phyloP scores from a whole-genome alignment of 2,888 invertebrate genomes.

The Aphidoletes aphidimyza region DNA sequence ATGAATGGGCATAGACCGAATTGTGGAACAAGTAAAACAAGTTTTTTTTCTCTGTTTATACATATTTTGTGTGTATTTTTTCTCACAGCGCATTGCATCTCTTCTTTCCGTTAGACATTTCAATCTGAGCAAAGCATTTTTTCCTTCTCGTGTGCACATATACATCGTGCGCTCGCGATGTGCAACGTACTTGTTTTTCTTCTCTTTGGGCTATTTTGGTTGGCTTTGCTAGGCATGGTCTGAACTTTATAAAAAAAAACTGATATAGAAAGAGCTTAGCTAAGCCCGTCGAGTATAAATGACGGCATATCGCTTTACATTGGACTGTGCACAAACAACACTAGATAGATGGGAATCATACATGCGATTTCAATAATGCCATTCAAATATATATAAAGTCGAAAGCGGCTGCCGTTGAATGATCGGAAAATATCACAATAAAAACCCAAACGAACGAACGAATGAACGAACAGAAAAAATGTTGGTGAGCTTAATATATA shows the following conservation, averaged over 20 bases:
- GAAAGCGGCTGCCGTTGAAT: background rate
- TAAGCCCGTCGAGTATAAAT: background rate
- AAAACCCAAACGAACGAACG: background rate
- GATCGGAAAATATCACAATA: background rate
- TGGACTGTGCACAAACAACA: background rate
- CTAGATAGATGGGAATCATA: constrained; percentile 7
- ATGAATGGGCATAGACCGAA: constrained; percentile 51
- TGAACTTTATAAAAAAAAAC: background rate
- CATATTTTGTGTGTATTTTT: background rate
- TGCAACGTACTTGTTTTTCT: background rate
- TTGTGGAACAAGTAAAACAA: constrained; percentile 54
- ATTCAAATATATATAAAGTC: constrained; percentile 16
- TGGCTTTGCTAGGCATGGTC: background rate
- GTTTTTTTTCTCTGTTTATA: background rate
- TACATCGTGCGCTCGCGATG: background rate
- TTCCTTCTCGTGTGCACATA: background rate
- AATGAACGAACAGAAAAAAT: background rate
- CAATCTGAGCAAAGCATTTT: background rate
- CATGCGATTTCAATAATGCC: constrained; percentile 46
- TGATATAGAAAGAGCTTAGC: background rate
- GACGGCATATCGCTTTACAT: constrained; percentile 23
- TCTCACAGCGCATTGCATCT: background rate
- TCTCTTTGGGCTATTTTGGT: background rate
- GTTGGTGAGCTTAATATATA: background rate
- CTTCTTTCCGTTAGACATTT: constrained; percentile 33